Evolutionary conservation across 2,113 vertebrate genomes (phyloP), one percentile per base, ranked within the genome.

Genomic region (Nannobrachium achirus): DNA sequence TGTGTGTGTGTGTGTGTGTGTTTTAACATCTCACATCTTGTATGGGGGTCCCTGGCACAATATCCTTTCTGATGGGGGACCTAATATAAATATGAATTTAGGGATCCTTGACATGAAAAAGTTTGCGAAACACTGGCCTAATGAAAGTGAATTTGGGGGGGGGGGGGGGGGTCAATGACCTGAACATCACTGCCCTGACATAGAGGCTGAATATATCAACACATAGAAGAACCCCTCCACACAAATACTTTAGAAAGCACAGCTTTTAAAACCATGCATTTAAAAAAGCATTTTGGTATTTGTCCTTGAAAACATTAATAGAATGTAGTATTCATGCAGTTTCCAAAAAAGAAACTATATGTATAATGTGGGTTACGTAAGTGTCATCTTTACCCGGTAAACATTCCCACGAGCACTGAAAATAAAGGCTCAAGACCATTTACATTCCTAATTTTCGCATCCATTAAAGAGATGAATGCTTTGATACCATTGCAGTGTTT

Each of bases 381-480:
- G 89, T 92, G 89, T 89, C 89, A 68, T 89, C 83, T 91, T 89
- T 88, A 86, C 86, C 85, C 70, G 56, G 78, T 86, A 90, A 93
- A 91, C 89, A 92, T 93, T 93, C 92, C 93, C 93, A 88, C 56
- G 90, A 88, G 93, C 86, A 83, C 81, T 74, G 74, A 84, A 91
- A 91, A 88, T 79, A 93, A 92, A 92, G 90, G 88, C 92, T 72
- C 80, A 85, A 90, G 95, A 93, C 87, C 92, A 94, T 95, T 96
- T 96, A 95, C 93, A 97, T 94, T 84, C 88, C 85, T 94, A 95
- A 94, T 93, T 94, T 95, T 95, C 93, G 94, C 92, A 95, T 98
- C 94, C 94, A 94, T 96, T 97, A 96, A 95, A 92, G 92, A 96
- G 95, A 98, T 95, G 94, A 94, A 98, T 96, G 95, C 94, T 97